Percentiles rank a stretch among this genome's conserved stretches.
These are phyloP conservation scores for Pammene aurita DNA, from an alignment of 2,888 invertebrate species.

Conservation along the genomic window DNA sequence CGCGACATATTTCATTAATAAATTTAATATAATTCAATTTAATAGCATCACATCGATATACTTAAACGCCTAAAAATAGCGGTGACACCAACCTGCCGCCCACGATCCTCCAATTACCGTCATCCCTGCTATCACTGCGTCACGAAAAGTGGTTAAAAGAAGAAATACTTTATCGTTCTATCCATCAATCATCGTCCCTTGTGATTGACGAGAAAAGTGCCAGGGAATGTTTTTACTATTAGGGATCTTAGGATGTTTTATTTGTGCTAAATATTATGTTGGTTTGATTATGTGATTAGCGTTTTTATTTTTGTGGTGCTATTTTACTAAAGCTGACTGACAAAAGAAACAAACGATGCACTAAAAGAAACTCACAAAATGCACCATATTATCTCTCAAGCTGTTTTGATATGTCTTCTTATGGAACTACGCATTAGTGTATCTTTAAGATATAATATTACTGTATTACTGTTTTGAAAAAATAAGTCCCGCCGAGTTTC, in stretches of 20 bases:
- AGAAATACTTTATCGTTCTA: conserved; percentile 51
- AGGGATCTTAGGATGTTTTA: conserved; percentile 21
- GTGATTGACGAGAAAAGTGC: conserved; percentile 47
- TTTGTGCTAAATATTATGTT: conserved; percentile 20
- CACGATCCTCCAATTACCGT: conserved; percentile 22
- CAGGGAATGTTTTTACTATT: conserved; percentile 38
- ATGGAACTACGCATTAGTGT: too few relatives aligned
- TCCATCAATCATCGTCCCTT: conserved; percentile 60
- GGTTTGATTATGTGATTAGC: background rate
- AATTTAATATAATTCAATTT: too few relatives aligned
- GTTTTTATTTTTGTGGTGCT: background rate
- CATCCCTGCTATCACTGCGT: conserved; percentile 49
- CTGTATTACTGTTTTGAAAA: too few relatives aligned
- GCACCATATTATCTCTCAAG: too few relatives aligned
- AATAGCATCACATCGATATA: background rate
- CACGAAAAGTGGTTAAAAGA: conserved; percentile 44
- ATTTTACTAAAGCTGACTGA: too few relatives aligned
- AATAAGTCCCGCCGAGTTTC: too few relatives aligned
- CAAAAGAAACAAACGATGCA: too few relatives aligned
- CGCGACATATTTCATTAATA: too few relatives aligned
- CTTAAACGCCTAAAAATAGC: background rate
- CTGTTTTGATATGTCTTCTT: too few relatives aligned
- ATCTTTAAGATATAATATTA: too few relatives aligned
- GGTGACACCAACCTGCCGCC: conserved; percentile 4
- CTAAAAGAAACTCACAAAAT: too few relatives aligned